Conservation (phyloP, 1,140 invertebrate species). For the Halictus rubicundus region DNA sequence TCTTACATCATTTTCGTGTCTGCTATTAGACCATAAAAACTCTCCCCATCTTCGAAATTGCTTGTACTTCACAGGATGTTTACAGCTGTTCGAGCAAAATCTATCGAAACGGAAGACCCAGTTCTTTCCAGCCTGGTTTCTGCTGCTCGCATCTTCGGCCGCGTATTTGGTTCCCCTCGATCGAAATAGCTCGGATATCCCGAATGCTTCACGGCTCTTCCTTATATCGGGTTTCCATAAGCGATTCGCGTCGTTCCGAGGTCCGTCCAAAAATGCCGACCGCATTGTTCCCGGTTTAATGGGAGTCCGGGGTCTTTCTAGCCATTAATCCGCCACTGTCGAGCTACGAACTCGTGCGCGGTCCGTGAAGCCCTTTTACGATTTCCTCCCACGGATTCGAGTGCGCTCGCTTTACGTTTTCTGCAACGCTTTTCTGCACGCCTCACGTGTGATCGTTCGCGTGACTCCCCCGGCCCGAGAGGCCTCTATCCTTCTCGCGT, state of each 20-base stretch:
- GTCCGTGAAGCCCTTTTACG: conserved; percentile 58
- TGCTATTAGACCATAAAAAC: no score
- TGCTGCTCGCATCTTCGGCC: background rate
- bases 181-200: conserved; percentile 10
- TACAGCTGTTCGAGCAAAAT: no score
- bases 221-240: conserved; percentile 32
- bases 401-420: conserved; percentile 39
- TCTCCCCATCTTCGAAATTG: no score
- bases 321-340: conserved; percentile 52
- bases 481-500: background rate
- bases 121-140: background rate
- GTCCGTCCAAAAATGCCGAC: conserved; percentile 16
- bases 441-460: conserved; percentile 60
- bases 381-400: conserved; percentile 61
- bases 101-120: background rate
- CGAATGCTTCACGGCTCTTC: background rate
- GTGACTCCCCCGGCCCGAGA: conserved; percentile 41
- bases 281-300: conserved; percentile 42
- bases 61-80: no score
- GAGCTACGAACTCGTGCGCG: conserved; percentile 34
- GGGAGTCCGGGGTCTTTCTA: conserved; percentile 31
- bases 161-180: background rate
- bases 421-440: conserved; percentile 58
- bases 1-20: no score
- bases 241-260: background rate